A percentile compares a stretch with the other conserved stretches of the same genome.
These are phyloP conservation scores for Neostethus bicornis DNA, from an alignment of 2,797 vertebrate species.

Conservation along the genomic window DNA sequence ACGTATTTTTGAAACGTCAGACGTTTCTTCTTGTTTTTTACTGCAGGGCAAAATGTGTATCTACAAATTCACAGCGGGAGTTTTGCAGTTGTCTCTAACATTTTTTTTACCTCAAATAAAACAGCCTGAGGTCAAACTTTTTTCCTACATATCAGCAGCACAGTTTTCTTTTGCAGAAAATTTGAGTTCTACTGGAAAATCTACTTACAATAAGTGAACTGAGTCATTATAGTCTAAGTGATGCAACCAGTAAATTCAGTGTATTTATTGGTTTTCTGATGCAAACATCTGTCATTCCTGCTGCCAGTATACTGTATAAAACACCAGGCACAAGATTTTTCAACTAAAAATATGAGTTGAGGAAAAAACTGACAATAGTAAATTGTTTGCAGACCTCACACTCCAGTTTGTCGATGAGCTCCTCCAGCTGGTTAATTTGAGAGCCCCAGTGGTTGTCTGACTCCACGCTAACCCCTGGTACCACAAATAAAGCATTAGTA, in stretches of 20 bases:
- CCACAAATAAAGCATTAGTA: slow-evolving; percentile 41
- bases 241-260: not conserved
- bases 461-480: slow-evolving; percentile 83
- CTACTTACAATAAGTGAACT: not conserved
- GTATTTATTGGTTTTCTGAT: not conserved
- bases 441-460: slow-evolving; percentile 87
- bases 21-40: not conserved
- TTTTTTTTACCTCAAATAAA: slow-evolving; percentile 27
- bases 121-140: slow-evolving; percentile 14
- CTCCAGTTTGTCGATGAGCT: slow-evolving; percentile 91
- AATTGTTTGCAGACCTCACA: slow-evolving; percentile 82
- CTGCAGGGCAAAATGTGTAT: slow-evolving; percentile 9
- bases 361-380: not conserved
- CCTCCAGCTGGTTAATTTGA: slow-evolving; percentile 89
- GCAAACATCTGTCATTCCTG: not conserved
- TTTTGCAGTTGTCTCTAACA: slow-evolving; percentile 11
- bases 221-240: not conserved
- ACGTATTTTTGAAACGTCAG: slow-evolving; percentile 14
- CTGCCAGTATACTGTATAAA: slow-evolving; percentile 7
- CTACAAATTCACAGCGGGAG: slow-evolving; percentile 2
- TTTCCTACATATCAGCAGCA: slow-evolving; percentile 12
- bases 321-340: no score
- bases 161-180: slow-evolving; percentile 7
- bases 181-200: not conserved
- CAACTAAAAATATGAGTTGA: not conserved